Base-by-base conservation (phyloP, 2,113 vertebrate species). In the Andinoacara biseriatus region DNA sequence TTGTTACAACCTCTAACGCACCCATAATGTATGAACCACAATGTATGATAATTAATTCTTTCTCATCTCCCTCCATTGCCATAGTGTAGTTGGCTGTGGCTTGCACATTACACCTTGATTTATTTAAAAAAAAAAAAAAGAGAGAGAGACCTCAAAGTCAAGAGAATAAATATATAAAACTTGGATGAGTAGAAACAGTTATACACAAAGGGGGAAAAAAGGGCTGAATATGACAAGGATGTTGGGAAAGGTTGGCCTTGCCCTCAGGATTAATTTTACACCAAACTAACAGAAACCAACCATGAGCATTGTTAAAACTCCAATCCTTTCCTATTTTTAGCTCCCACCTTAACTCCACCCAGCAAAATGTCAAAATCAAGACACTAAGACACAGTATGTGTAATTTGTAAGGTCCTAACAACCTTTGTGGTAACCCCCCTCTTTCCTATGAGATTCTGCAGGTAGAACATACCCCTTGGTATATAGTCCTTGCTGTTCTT, bases 221-320 rank as follows among this genome's bases (percentile, higher is more conserved):
- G 22, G 40, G 49, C 26, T 90, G 26, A 84, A 81, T 62, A 86
- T 59, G 78, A 76, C 63, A 67, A 88, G 76, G 82, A 80, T 85
- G 57, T 83, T 49, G 33, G 76, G 65, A 69, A 31, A 75, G 46
- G 52, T 43, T 82, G 82, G 65, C 67, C 78, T 78, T 91, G 91
- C 88, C 81, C 86, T 79, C 40, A 24, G 78, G 62, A 87, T 90
- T 91, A 89, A 93, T 94, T 89, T 86, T 80, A 91, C 85, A 87
- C 82, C 58, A 59, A 82, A 87, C 91, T 91, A 92, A 89, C 65
- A 90, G 35, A 91, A 92, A 86, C 82, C 76, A 84, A 75, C 78
- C 43, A 31, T 81, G 58, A 58, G 84, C 72, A 74, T 58, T 77
- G 52, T 69, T 88, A 80, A 86, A 90, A 86, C 63, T 85, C 15